Percentiles rank a stretch among this genome's conserved stretches.
Evolutionary conservation across 2,113 vertebrate genomes (phyloP).

Genomic region (Alexandromys fortis): DNA sequence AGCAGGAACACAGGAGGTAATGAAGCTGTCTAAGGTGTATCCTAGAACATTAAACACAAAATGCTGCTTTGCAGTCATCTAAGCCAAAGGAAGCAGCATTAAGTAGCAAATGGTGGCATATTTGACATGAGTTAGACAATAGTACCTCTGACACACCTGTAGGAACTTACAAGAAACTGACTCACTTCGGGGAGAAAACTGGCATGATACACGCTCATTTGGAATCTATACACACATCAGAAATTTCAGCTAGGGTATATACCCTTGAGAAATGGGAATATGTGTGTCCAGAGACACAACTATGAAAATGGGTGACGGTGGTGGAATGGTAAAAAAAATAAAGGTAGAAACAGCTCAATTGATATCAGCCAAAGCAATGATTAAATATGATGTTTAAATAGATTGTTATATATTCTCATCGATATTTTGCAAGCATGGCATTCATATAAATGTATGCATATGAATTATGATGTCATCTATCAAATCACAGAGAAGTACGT

Average conservation of each 20-base stretch:
- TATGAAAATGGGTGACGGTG: not conserved
- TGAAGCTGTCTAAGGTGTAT: not conserved
- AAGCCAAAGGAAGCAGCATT: not conserved
- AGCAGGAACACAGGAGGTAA: not conserved
- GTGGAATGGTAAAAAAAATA: not conserved
- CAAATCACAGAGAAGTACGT: not conserved
- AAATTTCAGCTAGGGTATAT: not conserved
- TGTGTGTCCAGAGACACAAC: not conserved
- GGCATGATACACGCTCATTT: not conserved
- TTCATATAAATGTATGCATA: not conserved
- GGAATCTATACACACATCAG: not conserved
- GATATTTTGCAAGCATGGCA: not conserved
- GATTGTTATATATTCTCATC: conserved; percentile 1
- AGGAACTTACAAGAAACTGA: conserved; percentile 1
- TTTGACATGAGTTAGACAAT: not conserved
- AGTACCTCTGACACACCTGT: not conserved
- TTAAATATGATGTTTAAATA: conserved; percentile 48
- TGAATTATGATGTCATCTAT: not conserved
- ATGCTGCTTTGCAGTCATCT: too few relatives aligned
- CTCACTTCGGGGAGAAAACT: not conserved
- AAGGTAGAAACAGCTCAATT: not conserved
- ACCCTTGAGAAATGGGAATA: not conserved
- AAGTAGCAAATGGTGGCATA: not conserved
- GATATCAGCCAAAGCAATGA: not conserved
- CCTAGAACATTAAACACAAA: not conserved